These are phyloP conservation scores for Bos javanicus DNA, from an alignment of 2,113 vertebrate genomes.

Conservation along the genomic window DNA sequence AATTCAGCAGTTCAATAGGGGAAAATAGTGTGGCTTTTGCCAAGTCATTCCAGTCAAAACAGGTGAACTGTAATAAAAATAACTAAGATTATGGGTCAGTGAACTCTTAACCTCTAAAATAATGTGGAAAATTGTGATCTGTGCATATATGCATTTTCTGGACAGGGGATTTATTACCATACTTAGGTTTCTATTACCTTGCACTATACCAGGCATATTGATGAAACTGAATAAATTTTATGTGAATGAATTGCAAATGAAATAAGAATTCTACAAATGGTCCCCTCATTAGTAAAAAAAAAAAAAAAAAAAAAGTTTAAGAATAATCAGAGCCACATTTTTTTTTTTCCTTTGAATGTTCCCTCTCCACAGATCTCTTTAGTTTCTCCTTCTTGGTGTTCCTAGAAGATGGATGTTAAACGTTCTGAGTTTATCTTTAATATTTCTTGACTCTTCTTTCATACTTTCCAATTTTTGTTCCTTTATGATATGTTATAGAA, in stretches of 20 bases:
- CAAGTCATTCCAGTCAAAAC: conserved; percentile 34
- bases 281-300: neutral
- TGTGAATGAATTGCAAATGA: neutral
- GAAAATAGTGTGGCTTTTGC: conserved; percentile 23
- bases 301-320: neutral
- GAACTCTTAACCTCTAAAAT: conserved; percentile 25
- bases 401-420: neutral
- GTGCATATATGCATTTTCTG: neutral
- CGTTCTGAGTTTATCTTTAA: neutral
- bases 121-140: neutral
- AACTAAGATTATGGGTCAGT: neutral
- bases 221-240: neutral
- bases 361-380: neutral
- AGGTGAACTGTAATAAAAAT: conserved; percentile 30
- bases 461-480: neutral
- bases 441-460: neutral
- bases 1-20: neutral
- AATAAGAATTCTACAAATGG: neutral
- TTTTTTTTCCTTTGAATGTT: neutral
- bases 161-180: neutral
- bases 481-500: neutral
- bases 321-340: neutral
- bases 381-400: neutral
- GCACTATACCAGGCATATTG: neutral
- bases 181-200: neutral